Evolutionary conservation across 2,797 vertebrate species (phyloP).

Genomic region (Gymnoscopelus braueri): DNA sequence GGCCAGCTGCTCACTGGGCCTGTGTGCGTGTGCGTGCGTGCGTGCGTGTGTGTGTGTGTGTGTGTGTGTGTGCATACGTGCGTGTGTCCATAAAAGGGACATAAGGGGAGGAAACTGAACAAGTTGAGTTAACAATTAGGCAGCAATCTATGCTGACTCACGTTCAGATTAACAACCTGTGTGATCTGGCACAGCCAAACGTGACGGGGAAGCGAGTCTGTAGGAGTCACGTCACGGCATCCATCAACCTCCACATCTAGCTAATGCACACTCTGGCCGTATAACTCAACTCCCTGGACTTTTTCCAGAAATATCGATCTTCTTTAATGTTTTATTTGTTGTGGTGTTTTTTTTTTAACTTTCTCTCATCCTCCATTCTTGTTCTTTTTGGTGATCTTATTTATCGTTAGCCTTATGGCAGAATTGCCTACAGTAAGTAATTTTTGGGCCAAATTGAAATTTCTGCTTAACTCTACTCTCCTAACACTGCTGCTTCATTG

Average conservation of each 20-base stretch:
- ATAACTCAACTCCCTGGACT: no score
- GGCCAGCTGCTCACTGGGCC: constrained; percentile 35
- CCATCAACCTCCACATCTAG: background rate
- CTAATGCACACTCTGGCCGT: no score
- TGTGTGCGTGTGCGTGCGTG: constrained; percentile 10
- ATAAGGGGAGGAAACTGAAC: constrained; percentile 11
- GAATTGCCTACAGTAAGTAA: no score
- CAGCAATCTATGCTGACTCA: constrained; percentile 35
- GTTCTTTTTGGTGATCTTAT: no score
- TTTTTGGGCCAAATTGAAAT: no score
- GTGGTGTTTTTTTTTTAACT: background rate
- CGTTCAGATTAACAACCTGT: constrained; percentile 11
- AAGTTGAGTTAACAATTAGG: constrained; percentile 46
- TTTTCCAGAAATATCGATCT: background rate
- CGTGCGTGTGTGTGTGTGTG: background rate
- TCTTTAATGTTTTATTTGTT: background rate
- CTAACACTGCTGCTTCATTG: no score
- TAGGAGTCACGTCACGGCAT: background rate
- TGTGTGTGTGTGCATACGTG: constrained; percentile 5
- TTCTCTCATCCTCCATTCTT: background rate
- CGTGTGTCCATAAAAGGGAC: background rate
- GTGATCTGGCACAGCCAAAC: background rate
- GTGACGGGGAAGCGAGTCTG: background rate
- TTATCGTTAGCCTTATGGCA: no score
- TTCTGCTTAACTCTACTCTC: no score